phyloP scores from a whole-genome alignment of 2,113 vertebrate species.

The Gadus macrocephalus region DNA sequence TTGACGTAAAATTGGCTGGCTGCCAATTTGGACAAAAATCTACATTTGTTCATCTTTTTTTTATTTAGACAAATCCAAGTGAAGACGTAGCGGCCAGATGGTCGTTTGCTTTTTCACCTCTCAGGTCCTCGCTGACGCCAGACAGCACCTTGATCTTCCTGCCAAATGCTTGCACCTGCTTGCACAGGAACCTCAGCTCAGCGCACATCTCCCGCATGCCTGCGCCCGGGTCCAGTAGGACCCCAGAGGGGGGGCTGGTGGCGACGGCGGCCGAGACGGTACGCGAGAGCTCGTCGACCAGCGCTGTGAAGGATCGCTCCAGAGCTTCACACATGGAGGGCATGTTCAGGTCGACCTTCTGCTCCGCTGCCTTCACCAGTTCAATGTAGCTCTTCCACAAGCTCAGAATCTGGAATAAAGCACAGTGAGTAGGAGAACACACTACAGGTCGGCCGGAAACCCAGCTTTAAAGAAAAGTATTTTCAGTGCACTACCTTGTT shows the following conservation, averaged over 20 bases:
- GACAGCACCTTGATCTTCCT: conserved; percentile 61
- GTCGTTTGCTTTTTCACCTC: conserved; percentile 51
- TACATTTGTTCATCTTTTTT: too few relatives aligned
- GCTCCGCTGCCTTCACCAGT: conserved; percentile 63
- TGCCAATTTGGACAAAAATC: too few relatives aligned
- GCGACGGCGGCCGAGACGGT: conserved; percentile 47
- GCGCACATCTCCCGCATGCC: conserved; percentile 56
- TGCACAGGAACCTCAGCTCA: conserved; percentile 53
- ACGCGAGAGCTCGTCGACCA: conserved; percentile 58
- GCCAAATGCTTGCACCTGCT: conserved; percentile 44
- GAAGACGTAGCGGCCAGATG: too few relatives aligned
- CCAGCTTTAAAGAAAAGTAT: too few relatives aligned
- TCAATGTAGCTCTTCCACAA: conserved; percentile 69
- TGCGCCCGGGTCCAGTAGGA: conserved; percentile 73
- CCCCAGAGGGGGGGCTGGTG: conserved; percentile 48
- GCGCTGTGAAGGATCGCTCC: conserved; percentile 55
- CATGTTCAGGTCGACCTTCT: conserved; percentile 54
- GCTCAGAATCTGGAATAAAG: conserved; percentile 62
- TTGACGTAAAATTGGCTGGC: too few relatives aligned
- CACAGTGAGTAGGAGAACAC: not conserved
- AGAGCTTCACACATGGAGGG: conserved; percentile 61
- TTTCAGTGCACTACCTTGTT: too few relatives aligned
- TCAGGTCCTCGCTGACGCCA: conserved; percentile 56
- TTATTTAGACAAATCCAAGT: too few relatives aligned
- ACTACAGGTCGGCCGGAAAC: too few relatives aligned